Percentiles rank a stretch among this genome's conserved stretches.
Evolutionary conservation across 1,140 invertebrate genomes (phyloP).

Genomic region (Stegodyphus mimosarum): DNA sequence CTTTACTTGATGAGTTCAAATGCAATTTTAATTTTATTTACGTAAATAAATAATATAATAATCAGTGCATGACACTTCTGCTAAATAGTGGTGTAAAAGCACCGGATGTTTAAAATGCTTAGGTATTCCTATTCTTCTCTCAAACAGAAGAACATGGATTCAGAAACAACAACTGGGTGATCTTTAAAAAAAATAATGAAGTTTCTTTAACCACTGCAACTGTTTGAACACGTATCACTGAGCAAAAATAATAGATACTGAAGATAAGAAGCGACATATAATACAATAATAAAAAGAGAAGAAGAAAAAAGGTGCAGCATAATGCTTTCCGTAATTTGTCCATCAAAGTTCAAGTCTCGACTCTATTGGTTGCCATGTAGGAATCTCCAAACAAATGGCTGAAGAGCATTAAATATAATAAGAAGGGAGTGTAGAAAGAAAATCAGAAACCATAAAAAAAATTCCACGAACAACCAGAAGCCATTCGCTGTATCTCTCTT

Average conservation of each 20-base stretch:
- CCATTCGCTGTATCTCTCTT: neutral
- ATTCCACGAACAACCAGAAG: neutral
- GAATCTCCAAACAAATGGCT: constrained; percentile 37
- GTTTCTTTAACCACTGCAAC: no score
- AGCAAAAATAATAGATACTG: constrained; percentile 11
- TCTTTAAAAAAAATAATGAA: no score
- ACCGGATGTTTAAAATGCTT: no score
- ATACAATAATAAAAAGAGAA: constrained; percentile 1
- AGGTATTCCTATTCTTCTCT: no score
- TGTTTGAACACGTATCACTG: constrained; percentile 2
- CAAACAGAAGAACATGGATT: no score
- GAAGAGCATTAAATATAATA: constrained; percentile 20
- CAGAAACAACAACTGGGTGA: no score
- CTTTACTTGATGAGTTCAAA: no score
- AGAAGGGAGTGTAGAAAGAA: neutral
- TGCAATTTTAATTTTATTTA: no score
- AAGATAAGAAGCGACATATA: neutral
- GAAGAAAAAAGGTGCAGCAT: constrained; percentile 13
- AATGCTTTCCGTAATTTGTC: constrained; percentile 44
- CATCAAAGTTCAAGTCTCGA: constrained; percentile 17
- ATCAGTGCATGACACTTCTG: no score
- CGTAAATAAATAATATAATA: no score
- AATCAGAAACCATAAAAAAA: neutral
- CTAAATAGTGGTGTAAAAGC: no score
- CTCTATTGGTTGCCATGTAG: constrained; percentile 41